These are phyloP conservation scores for Sinocyclocheilus anshuiensis DNA, from an alignment of 2,113 vertebrate species.

Conservation along the genomic window DNA sequence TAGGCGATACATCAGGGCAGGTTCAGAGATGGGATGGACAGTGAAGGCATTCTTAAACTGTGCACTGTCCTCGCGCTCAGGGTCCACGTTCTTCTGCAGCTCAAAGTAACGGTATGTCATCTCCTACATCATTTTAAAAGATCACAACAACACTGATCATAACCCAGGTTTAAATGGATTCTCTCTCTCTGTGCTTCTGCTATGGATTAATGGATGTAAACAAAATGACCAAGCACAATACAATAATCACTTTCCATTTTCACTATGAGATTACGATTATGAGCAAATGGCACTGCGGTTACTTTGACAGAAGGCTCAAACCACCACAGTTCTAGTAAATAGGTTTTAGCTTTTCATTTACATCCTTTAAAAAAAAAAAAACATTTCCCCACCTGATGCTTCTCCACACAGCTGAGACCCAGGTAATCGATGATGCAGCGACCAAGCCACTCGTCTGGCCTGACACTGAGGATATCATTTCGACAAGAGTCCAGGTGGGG, in stretches of 20 bases:
- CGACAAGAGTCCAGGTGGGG: conserved; percentile 90
- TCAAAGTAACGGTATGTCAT: conserved; percentile 89
- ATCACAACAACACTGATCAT: background rate
- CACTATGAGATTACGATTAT: background rate
- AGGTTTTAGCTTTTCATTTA: conserved; percentile 10
- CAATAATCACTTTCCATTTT: background rate
- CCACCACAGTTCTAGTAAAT: background rate
- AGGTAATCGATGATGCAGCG: conserved; percentile 96
- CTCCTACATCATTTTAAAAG: conserved; percentile 71
- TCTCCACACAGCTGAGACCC: conserved; percentile 85
- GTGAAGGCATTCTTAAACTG: conserved; percentile 85
- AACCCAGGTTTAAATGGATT: background rate
- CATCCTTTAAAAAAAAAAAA: background rate
- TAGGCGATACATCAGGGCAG: conserved; percentile 90
- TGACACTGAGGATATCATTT: conserved; percentile 93
- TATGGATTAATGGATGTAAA: background rate
- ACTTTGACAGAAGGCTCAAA: background rate
- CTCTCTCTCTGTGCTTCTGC: background rate
- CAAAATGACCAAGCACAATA: background rate
- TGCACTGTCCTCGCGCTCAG: conserved; percentile 84
- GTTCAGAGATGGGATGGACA: conserved; percentile 88
- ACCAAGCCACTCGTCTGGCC: conserved; percentile 95
- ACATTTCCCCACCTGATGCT: conserved; percentile 82
- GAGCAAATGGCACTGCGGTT: background rate
- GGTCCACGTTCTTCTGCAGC: conserved; percentile 89